A percentile compares a stretch with the other conserved stretches of the same genome.
Evolutionary conservation across 1,140 invertebrate genomes (phyloP).

Genomic region (Rhyacophila brunnea): DNA sequence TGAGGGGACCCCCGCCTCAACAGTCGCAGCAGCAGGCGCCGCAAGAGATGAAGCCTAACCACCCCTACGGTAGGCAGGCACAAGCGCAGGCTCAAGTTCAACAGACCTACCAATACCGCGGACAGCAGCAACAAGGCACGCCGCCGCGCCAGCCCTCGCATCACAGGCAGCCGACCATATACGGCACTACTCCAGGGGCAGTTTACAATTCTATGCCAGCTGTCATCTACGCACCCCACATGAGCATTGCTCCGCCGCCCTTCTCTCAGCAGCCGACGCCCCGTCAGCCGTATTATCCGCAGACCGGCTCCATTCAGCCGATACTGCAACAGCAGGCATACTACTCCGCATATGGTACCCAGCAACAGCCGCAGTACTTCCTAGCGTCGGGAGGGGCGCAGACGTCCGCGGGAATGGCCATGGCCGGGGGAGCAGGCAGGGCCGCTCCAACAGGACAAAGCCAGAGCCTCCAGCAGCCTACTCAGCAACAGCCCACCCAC

Average conservation of each 20-base stretch:
- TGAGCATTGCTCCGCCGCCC: slow-evolving; percentile 2
- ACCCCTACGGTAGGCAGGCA: slow-evolving; percentile 7
- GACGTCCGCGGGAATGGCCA: background rate
- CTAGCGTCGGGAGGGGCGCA: background rate
- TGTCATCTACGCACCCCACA: background rate
- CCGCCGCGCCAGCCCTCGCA: background rate
- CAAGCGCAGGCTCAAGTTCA: slow-evolving; percentile 1
- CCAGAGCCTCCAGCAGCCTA: slow-evolving; percentile 1
- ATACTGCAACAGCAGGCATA: slow-evolving; percentile 10
- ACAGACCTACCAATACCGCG: slow-evolving; percentile 9
- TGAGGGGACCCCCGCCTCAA: slow-evolving; percentile 4
- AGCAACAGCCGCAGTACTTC: slow-evolving; percentile 5
- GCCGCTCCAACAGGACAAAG: background rate
- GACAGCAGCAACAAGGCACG: slow-evolving; percentile 6
- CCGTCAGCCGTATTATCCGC: slow-evolving; percentile 11
- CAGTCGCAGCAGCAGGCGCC: slow-evolving; percentile 3
- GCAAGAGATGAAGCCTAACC: slow-evolving; percentile 1
- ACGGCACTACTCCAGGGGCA: slow-evolving; percentile 2
- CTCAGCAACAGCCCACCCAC: background rate
- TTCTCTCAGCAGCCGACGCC: slow-evolving; percentile 11
- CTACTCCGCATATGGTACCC: background rate
- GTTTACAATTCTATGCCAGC: background rate
- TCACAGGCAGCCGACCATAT: slow-evolving; percentile 9
- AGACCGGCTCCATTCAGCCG: slow-evolving; percentile 8
- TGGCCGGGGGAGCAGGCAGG: slow-evolving; percentile 5